Base-by-base conservation (phyloP, 2,113 vertebrate species). In the Numenius arquata region DNA sequence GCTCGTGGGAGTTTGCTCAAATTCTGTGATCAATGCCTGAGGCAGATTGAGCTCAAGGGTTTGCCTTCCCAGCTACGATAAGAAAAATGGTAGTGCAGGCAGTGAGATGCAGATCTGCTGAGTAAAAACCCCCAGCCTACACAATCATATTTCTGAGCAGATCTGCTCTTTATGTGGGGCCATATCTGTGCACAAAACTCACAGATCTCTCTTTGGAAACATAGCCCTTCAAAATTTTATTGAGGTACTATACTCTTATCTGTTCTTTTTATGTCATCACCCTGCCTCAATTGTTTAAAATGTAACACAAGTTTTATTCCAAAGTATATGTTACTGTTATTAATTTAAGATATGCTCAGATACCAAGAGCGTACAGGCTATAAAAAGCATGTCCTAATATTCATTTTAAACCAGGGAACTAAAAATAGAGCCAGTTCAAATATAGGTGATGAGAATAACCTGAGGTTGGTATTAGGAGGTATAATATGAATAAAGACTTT, bases 351-450 rank as follows among this genome's bases (percentile, higher is more conserved):
- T 56, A 55, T 30, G 21, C n/a, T 90, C 40, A 21, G 30, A 58
- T 52, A 80, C 45, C 50, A 55, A 55, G 45, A 82, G 40, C 2
- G 5, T 38, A 30, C 20, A 13, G 32, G 8, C 91, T 95, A 75
- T 86, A 90, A 91, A 95, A 86, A 56, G 63, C 53, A 41, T 11
- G 23, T 65, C 66, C 59, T 74, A 61, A 32, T 78, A 66, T 70
- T 90, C 75, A 62, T 93, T 85, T 92, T 67, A 85, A 93, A 79
- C 36, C 50, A 88, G 72, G 67, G 79, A 76, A 62, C 63, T 83
- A 79, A 93, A 90, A 94, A 96, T 78, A 91, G 82, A 79, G 20
- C 4, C 18, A 12, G 65, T 65, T 84, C 79, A 85, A 88, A 93
- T 67, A 65, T 9, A 90, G 86, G 91, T 84, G 81, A 80, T 71